Conservation (phyloP, 2,888 invertebrate genomes). For the Sarcophaga caerulescens region DNA sequence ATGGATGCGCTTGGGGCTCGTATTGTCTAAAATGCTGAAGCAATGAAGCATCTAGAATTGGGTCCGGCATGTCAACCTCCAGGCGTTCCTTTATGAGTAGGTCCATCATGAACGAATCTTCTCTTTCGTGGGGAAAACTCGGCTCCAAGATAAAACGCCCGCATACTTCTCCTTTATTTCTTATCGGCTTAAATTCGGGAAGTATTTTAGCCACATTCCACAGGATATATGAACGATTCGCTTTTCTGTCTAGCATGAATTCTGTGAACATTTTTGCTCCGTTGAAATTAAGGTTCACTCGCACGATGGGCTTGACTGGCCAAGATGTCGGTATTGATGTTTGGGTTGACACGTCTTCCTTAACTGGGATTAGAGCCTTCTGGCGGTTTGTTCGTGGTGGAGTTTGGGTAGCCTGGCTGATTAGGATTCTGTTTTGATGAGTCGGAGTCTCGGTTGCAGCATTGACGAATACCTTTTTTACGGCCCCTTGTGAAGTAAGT, state of each 20-base stretch:
- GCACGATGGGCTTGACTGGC: background rate
- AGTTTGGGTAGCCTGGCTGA: no score
- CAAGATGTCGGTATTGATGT: slow-evolving; percentile 1
- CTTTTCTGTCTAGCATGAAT: background rate
- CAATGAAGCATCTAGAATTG: background rate
- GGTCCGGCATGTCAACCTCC: no score
- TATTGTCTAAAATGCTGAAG: no score
- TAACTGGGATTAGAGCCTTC: no score
- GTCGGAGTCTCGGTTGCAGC: no score
- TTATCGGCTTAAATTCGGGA: background rate
- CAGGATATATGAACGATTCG: background rate
- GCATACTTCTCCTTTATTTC: background rate
- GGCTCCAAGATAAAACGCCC: background rate
- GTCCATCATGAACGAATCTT: background rate
- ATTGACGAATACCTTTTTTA: no score
- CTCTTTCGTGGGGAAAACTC: background rate
- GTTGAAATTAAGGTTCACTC: background rate
- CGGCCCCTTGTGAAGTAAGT: no score
- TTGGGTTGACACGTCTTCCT: no score
- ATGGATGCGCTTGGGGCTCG: no score
- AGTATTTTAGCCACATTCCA: slow-evolving; percentile 4
- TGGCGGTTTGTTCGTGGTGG: no score
- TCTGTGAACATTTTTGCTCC: background rate
- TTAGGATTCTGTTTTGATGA: no score
- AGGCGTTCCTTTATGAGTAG: background rate